Conservation (phyloP, 2,888 invertebrate genomes). For the Acronicta psi region DNA sequence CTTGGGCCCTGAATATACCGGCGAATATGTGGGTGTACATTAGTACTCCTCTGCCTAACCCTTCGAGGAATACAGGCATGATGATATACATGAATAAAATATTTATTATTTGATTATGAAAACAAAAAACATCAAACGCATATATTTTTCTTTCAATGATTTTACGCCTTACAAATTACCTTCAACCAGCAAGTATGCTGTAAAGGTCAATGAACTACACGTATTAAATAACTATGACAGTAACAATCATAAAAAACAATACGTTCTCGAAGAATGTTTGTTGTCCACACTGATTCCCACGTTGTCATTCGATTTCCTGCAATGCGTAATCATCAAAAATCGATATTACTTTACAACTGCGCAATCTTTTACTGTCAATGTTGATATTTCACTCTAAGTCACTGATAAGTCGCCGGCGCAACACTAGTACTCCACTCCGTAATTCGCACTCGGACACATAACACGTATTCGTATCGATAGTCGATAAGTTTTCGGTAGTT, state of each 20-base stretch:
- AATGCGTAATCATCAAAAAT: conserved; percentile 63
- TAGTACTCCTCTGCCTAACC: too few species aligned
- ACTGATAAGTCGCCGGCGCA: conserved; percentile 57
- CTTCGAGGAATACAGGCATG: too few species aligned
- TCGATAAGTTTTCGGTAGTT: conserved; percentile 33
- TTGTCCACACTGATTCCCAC: conserved; percentile 40
- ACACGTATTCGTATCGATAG: conserved; percentile 52
- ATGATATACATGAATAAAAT: too few species aligned
- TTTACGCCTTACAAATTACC: not conserved
- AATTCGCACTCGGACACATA: conserved; percentile 46
- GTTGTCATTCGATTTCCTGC: conserved; percentile 39
- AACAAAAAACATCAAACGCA: too few species aligned
- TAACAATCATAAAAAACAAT: conserved; percentile 4
- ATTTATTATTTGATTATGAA: too few species aligned
- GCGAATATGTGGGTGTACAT: too few species aligned
- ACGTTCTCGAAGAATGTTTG: not conserved
- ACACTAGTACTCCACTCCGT: conserved; percentile 60
- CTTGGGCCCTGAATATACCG: too few species aligned
- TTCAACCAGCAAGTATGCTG: not conserved
- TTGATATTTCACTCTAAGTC: conserved; percentile 49
- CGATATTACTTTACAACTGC: conserved; percentile 58
- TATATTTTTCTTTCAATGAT: too few species aligned
- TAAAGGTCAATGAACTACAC: conserved; percentile 6
- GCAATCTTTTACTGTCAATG: conserved; percentile 49
- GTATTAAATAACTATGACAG: not conserved